Conservation (phyloP, 2,113 vertebrate genomes). For the Nycticorax nycticorax region DNA sequence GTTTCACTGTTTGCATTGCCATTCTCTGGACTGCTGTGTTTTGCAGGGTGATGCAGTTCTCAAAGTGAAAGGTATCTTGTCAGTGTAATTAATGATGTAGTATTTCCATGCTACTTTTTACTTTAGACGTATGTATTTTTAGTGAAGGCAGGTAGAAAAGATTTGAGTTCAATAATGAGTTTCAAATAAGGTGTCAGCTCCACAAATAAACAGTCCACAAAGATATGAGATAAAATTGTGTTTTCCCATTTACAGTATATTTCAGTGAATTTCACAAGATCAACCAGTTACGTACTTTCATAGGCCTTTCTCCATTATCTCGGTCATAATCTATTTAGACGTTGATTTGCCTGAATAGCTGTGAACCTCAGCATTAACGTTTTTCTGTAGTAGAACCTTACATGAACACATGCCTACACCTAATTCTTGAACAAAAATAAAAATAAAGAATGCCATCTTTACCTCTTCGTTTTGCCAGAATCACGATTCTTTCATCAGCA, state of each 20-base stretch:
- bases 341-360: not conserved
- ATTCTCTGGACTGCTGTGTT: not conserved
- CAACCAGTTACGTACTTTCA: not conserved
- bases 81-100: not conserved
- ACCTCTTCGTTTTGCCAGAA: not conserved
- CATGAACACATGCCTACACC: not conserved
- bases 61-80: not conserved
- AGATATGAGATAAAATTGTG: not conserved
- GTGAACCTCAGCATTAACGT: not conserved
- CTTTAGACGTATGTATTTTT: not conserved
- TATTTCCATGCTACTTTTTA: not conserved
- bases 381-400: not conserved
- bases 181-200: not conserved
- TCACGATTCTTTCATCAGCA: not conserved
- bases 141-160: not conserved
- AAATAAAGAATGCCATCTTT: not conserved
- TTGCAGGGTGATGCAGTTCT: not conserved
- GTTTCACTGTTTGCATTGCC: not conserved
- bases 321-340: not conserved
- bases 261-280: not conserved
- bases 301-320: not conserved
- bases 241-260: not conserved
- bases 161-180: not conserved
- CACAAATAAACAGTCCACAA: not conserved
- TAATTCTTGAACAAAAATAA: not conserved